Evolutionary conservation across 2,888 invertebrate species (phyloP).

Genomic region (Metopia argyrocephala): DNA sequence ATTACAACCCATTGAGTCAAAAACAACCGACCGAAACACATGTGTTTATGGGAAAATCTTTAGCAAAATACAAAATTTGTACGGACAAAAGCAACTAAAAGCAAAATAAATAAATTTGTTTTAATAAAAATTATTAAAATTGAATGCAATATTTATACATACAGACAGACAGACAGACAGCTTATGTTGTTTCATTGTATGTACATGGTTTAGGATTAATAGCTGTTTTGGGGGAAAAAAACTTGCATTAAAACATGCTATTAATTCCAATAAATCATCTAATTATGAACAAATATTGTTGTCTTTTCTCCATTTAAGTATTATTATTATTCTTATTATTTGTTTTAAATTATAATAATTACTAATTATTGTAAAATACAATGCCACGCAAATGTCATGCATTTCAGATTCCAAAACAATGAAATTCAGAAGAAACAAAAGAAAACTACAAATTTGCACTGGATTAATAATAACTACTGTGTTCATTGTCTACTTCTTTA

Average conservation of each 20-base stretch:
- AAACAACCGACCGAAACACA: conserved; percentile 44
- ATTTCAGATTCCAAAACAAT: not conserved
- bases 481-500: not conserved
- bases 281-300: conserved; percentile 10
- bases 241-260: conserved; percentile 3
- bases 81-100: not conserved
- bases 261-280: conserved; percentile 30
- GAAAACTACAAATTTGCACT: not conserved
- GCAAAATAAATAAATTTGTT: conserved; percentile 43
- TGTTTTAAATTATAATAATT: conserved; percentile 32
- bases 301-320: not conserved
- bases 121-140: conserved; percentile 49
- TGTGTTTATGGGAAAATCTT: conserved; percentile 59
- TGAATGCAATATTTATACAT: not conserved
- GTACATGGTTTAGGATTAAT: not conserved
- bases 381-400: conserved; percentile 33
- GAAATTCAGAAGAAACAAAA: not conserved
- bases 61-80: not conserved
- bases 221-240: not conserved
- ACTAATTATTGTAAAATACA: not conserved
- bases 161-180: not conserved
- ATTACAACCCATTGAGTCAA: conserved; percentile 60
- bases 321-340: conserved; percentile 33
- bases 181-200: not conserved
- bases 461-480: conserved; percentile 13